Conservation (phyloP, 2,113 vertebrate genomes). For the Alouatta palliata region DNA sequence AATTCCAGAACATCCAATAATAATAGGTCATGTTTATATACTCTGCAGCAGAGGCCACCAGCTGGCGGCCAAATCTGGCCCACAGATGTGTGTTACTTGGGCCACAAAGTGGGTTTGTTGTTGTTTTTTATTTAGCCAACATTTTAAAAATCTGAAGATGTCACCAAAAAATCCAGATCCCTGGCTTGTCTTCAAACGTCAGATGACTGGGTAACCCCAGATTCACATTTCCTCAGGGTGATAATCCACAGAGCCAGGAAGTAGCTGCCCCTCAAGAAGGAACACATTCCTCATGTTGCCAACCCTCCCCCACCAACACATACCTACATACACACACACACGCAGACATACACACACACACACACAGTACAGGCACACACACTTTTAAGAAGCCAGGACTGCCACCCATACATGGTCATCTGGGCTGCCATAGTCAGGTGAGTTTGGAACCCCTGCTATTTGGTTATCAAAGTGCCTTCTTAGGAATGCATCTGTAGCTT, state of each 20-base stretch:
- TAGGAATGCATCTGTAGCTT: not conserved
- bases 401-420: not conserved
- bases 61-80: conserved; percentile 50
- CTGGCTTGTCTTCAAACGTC: conserved; percentile 43
- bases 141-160: not conserved
- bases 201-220: not conserved
- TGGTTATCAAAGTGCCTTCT: not conserved
- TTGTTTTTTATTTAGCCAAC: not conserved
- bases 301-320: rapidly evolving
- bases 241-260: not conserved
- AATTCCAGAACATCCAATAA: conserved; percentile 60
- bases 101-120: not conserved
- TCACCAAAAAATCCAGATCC: not conserved
- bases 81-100: conserved; percentile 61
- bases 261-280: not conserved
- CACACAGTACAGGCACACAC: not conserved
- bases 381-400: not conserved
- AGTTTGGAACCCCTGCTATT: not conserved
- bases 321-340: too few species aligned
- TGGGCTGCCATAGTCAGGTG: not conserved
- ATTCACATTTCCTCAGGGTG: not conserved
- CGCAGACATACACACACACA: too few species aligned
- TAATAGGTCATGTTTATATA: conserved; percentile 63
- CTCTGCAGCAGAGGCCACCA: conserved; percentile 15
- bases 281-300: not conserved